Evolutionary conservation across 2,888 invertebrate species (phyloP).

Genomic region (Troilus luridus): DNA sequence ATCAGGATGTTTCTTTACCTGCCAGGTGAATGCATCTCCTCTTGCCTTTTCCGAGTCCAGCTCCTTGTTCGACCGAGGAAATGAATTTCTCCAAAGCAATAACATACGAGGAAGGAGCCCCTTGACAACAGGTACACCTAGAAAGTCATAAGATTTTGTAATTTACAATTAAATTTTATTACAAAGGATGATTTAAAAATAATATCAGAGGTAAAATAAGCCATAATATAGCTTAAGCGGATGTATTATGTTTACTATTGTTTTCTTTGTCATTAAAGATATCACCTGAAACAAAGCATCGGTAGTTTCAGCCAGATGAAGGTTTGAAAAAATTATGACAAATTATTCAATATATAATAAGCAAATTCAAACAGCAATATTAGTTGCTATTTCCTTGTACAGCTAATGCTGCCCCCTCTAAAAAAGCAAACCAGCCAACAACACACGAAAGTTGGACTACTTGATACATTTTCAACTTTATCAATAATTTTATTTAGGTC

Average conservation of each 20-base stretch:
- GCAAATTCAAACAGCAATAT: no score
- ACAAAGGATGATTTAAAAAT: neutral
- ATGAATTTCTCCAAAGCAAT: constrained; percentile 96
- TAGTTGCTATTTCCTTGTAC: no score
- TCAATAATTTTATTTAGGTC: no score
- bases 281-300: neutral
- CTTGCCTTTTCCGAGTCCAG: constrained; percentile 96
- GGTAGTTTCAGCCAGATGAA: no score
- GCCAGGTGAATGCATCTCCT: constrained; percentile 99
- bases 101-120: constrained; percentile 94
- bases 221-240: neutral
- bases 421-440: no score
- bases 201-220: neutral
- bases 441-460: no score
- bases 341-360: no score
- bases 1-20: constrained; percentile 72
- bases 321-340: no score
- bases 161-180: neutral
- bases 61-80: constrained; percentile 96
- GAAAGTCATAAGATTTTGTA: constrained; percentile 40
- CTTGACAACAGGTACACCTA: constrained; percentile 91
- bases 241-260: neutral
- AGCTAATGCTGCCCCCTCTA: no score
- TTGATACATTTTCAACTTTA: no score
- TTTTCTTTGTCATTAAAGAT: neutral